Base-by-base conservation (phyloP, 2,113 vertebrate genomes). In the Myrmecophaga tridactyla region DNA sequence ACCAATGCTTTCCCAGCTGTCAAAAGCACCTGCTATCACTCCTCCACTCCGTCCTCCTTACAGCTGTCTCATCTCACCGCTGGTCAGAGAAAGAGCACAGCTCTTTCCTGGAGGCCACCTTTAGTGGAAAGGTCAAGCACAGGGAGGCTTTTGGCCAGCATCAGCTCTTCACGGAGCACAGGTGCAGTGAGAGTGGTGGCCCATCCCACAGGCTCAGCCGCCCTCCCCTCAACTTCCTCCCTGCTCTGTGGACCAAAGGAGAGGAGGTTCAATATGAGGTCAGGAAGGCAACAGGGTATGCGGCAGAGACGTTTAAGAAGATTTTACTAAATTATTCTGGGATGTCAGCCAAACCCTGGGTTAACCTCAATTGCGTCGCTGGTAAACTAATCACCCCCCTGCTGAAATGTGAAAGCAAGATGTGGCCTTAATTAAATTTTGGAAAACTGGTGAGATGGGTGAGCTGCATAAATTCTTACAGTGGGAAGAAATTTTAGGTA, bases 1-100 rank as follows among this genome's bases (percentile, higher is more conserved):
- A 77, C 95, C 83, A 84, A 77, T 96, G 75, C 78, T 93, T 92
- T 92, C 83, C 91, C 67, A 29, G 96, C 95, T 96, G 96, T 97
- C 94, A 96, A 48, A 92, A 95, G 70, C 96, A 96, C 83, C 91
- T 96, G 94, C 86, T 94, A 51, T 90, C 39, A 34, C 1, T 29
- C 72, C 75, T 83, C 13, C 4, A 89, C 41, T 87, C 23, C 36
- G 51, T 62, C 27, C 72, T 27, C 46, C 21, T 10, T 6, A 39
- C 95, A 94, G 93, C 92, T 95, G 81, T 92, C 73, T 34, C 51
- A 13, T 36, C 75, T 73, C 1, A 1, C 88, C 85, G 69, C 63
- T 69, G 78, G 72, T 72, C 60, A 34, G 76, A 69, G 72, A 11
- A 72, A 69, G 72, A 11, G 9, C 67, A 58, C 36, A 17, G 43